Percentiles rank a stretch among this genome's conserved stretches.
Conservation (phyloP, 1,140 invertebrate species). For the Pogonognathellus flavescens region DNA sequence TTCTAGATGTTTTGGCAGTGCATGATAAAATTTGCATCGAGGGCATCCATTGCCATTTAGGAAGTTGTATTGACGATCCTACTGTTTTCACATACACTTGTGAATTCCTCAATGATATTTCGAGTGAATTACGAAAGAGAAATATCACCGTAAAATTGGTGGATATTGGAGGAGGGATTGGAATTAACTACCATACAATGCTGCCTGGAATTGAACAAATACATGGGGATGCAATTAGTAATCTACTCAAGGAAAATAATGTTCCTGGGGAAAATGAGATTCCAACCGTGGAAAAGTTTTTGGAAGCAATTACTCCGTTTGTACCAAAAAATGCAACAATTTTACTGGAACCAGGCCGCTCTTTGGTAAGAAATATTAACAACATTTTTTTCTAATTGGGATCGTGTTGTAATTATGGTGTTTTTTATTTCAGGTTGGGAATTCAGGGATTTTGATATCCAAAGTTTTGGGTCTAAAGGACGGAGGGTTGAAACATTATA, state of each 20-base stretch:
- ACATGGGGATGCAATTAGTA: neutral
- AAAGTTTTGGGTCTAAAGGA: constrained; percentile 68
- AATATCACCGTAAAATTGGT: constrained; percentile 64
- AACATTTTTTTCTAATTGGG: neutral
- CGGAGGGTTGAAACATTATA: constrained; percentile 62
- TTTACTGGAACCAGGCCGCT: constrained; percentile 71
- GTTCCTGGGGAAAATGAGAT: constrained; percentile 53
- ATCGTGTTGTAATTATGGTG: neutral
- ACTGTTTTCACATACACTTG: constrained; percentile 68
- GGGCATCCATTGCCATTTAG: constrained; percentile 71
- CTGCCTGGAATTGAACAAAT: constrained; percentile 51
- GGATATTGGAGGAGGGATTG: constrained; percentile 71
- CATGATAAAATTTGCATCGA: constrained; percentile 66
- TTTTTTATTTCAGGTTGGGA: constrained; percentile 68
- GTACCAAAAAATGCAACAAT: constrained; percentile 67
- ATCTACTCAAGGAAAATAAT: neutral
- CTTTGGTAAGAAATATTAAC: constrained; percentile 57
- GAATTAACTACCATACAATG: constrained; percentile 68
- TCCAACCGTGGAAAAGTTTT: constrained; percentile 63
- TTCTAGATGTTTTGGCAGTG: constrained; percentile 49
- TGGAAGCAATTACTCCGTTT: constrained; percentile 60
- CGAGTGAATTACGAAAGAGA: constrained; percentile 60
- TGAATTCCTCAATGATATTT: constrained; percentile 59
- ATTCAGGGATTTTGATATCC: constrained; percentile 70
- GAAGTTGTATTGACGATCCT: constrained; percentile 68